Conservation (phyloP, 2,113 vertebrate genomes). For the Microtus oregoni region DNA sequence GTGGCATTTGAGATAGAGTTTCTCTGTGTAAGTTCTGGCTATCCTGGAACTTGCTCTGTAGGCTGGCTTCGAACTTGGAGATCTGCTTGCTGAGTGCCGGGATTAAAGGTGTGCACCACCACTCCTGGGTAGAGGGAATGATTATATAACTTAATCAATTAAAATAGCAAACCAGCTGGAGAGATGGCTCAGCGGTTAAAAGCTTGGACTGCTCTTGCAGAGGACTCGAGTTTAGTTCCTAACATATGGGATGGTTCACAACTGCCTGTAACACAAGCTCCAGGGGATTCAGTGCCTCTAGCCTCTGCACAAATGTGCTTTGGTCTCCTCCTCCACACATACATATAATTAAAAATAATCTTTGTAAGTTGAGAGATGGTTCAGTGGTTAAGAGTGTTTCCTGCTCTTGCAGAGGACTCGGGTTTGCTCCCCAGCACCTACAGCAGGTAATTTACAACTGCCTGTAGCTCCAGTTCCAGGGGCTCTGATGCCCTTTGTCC, state of each 20-base stretch:
- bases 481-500: neutral
- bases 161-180: neutral
- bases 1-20: neutral
- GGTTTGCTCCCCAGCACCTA: neutral
- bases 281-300: no score
- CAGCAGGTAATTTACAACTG: neutral
- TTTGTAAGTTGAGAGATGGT: neutral
- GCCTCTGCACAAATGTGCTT: neutral
- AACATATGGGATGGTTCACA: neutral
- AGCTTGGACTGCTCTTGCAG: neutral
- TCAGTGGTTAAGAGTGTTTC: neutral
- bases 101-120: neutral
- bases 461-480: neutral
- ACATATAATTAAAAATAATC: neutral
- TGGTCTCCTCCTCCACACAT: neutral
- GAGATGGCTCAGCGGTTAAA: neutral
- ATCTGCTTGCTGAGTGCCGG: neutral
- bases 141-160: neutral
- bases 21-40: neutral
- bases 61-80: neutral
- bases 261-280: neutral
- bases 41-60: neutral
- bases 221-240: neutral
- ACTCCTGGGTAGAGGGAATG: neutral
- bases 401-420: neutral